Evolutionary conservation across 1,140 invertebrate species (phyloP), one percentile per base, ranked within the genome.

Genomic region (Heterodera schachtii): DNA sequence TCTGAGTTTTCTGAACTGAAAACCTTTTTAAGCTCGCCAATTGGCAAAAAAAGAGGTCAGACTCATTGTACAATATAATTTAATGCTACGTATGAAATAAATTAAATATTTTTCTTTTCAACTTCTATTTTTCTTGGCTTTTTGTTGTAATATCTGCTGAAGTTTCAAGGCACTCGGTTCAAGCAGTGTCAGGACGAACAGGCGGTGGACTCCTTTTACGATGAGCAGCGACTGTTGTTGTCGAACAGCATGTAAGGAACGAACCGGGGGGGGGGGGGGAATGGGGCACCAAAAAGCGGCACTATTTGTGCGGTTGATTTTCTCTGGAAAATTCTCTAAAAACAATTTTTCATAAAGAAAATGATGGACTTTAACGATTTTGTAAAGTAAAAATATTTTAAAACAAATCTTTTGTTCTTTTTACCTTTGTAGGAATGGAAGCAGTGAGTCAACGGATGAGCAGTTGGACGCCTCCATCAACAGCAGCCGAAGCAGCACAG

Each of bases 21-120:
- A 21, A 43, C 11, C 31, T 78, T 78, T 70, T 46, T 78, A 31
- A 70, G 70, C 70, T 78, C 76, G 66, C 76, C 76, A 4, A 44
- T 66, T 78, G 76, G 76, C 13, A 78, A 67, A n/a, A 78, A 41
- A 78, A 78, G 49, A 67, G 76, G 76, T 78, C 57, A 64, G 57
- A 64, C 16, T 64, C 11, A 64, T 64, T 64, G 13, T 1, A 64
- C 13, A 64, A 64, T 70, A 69, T 4, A 46, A 0, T 11, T n/a
- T 31, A 71, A 43, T 71, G 41, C 44, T 52, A 31, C 31, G 31
- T 31, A 31, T 31, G 31, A 31, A 31, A 31, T 31, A 31, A 31
- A 31, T 31, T 31, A 1, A 31, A 31, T 31, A 31, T 31, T 0
- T 31, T 31, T 31, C 31, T 31, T 75, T 11, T 52, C 11, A 52